These are phyloP conservation scores for Masnerella sp. DNA, from an alignment of 2,888 invertebrate species.

Conservation along the genomic window DNA sequence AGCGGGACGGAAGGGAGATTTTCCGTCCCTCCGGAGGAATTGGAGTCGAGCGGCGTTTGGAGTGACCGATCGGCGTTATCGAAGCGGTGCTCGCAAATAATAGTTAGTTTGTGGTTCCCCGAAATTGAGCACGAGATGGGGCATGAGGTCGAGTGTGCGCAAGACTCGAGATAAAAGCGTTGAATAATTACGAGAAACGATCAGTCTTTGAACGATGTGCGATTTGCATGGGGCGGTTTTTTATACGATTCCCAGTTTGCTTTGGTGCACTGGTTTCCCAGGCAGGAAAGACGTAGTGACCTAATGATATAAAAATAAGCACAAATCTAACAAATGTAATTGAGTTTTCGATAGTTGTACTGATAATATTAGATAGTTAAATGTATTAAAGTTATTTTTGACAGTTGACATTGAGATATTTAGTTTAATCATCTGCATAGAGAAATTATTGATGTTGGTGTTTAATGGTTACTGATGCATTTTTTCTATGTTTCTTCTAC, in stretches of 20 bases:
- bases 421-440: too few species aligned
- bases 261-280: background rate
- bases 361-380: too few species aligned
- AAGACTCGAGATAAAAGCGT: slow-evolving; percentile 24
- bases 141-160: slow-evolving; percentile 37
- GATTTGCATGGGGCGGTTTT: slow-evolving; percentile 14
- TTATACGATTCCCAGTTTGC: background rate
- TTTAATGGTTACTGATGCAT: too few species aligned
- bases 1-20: background rate
- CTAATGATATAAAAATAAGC: slow-evolving; percentile 16
- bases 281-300: slow-evolving; percentile 9
- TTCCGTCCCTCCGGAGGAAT: background rate
- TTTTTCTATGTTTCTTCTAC: too few species aligned
- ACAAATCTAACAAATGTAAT: too few species aligned
- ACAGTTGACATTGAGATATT: too few species aligned
- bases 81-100: too few species aligned
- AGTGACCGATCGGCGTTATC: too few species aligned
- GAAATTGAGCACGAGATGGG: slow-evolving; percentile 36
- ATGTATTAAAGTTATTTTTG: too few species aligned
- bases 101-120: slow-evolving; percentile 2
- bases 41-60: background rate
- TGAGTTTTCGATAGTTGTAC: too few species aligned
- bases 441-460: too few species aligned
- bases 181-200: slow-evolving; percentile 27
- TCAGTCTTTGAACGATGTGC: slow-evolving; percentile 58